These are phyloP conservation scores for Aradophagus sp. DNA, from an alignment of 1,140 invertebrate species.

Conservation along the genomic window DNA sequence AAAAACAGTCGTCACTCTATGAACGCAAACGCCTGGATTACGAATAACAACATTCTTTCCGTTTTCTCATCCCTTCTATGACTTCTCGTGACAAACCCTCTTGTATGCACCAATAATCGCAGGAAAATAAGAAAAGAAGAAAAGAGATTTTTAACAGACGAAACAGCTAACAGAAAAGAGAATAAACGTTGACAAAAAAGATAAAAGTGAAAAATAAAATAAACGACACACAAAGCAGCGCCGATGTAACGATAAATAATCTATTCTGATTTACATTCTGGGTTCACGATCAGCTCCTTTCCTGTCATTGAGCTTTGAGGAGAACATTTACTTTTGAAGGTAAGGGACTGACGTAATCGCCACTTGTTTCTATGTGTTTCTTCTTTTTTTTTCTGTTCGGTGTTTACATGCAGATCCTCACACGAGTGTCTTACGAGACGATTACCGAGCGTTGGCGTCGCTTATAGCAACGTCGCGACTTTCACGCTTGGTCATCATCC, in stretches of 20 bases:
- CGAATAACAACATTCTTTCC: conserved; percentile 33
- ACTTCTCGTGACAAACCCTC: conserved; percentile 35
- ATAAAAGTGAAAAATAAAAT: conserved; percentile 57
- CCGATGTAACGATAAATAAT: conserved; percentile 74
- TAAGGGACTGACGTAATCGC: conserved; percentile 76
- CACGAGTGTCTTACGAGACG: conserved; percentile 69
- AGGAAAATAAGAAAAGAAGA: conserved; percentile 63
- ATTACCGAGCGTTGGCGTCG: conserved; percentile 66
- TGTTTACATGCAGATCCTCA: conserved; percentile 73
- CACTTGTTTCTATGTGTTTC: conserved; percentile 74
- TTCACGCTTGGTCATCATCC: too few species aligned
- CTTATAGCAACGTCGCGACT: too few species aligned
- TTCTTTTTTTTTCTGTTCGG: conserved; percentile 67
- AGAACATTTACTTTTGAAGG: conserved; percentile 77
- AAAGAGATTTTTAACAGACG: conserved; percentile 57
- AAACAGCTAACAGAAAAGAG: conserved; percentile 17
- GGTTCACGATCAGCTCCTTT: conserved; percentile 76
- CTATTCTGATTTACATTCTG: conserved; percentile 76
- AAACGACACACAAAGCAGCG: conserved; percentile 61
- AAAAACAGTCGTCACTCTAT: too few species aligned
- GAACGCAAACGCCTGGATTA: conserved; percentile 54
- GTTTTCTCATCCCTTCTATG: conserved; percentile 20
- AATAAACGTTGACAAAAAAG: conserved; percentile 36
- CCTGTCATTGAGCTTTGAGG: conserved; percentile 76
- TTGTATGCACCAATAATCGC: conserved; percentile 48